Evolutionary conservation across 2,113 vertebrate genomes (phyloP), one percentile per base, ranked within the genome.

Genomic region (Myotis lucifugus): DNA sequence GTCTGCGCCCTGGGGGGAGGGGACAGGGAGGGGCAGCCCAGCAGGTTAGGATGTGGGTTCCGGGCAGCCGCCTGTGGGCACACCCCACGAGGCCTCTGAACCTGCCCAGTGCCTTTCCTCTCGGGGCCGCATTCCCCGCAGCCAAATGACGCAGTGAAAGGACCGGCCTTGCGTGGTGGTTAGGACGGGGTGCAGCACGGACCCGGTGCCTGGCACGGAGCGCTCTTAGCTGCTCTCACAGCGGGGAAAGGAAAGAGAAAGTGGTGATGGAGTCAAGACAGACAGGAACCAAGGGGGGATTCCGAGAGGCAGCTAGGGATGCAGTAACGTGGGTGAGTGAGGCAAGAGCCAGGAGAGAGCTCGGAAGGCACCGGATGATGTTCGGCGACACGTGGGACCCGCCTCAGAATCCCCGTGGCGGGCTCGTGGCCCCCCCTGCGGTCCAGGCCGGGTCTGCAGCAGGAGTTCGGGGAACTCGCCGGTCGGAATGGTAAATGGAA

Each of bases 1-100:
- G 0, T 9, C 0, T 0, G 23, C 50, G 0, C 8, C 0, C 74
- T 27, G 17, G 0, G 0, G 1, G n/a, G 1, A 9, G 48, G 40
- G 40, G 40, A 5, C 40, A 42, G 40, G 40, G 5, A 8, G n/a
- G 15, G 8, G 14, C 11, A 27, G 19, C 6, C 3, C 5, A 8
- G 40, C 2, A 5, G 9, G 21, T 12, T 42, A 14, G 17, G 59
- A 11, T 3, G 8, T 10, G 4, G 1, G 18, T 64, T 21, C 32
- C 7, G 19, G 40, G 17, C 52, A 12, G 0, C 13, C 8, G 46
- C 29, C 69, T 2, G 5, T 2, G 23, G 15, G 5, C 13, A 54
- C 25, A n/a, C 17, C 64, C 61, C 34, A 18, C 13, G 1, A 21
- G 64, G 11, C 21, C 29, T 59, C 32, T 32, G 54, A 66, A 8